phyloP scores from a whole-genome alignment of 1,140 invertebrate genomes.

The Leucophenga varia region DNA sequence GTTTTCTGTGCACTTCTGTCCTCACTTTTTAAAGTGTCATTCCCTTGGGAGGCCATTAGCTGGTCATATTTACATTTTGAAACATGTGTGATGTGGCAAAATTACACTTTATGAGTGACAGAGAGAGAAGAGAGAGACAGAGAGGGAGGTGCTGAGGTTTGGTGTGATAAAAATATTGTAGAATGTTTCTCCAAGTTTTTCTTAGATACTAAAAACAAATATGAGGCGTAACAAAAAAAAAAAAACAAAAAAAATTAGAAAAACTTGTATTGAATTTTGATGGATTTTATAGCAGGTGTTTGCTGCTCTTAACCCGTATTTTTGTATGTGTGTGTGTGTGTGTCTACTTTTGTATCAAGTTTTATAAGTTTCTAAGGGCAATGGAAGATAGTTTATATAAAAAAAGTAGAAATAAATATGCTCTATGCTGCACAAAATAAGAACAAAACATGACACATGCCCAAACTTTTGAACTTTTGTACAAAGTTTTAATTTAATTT shows the following conservation, averaged over 20 bases:
- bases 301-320: not conserved
- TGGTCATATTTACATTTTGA: conserved; percentile 43
- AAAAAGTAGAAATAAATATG: too few relatives aligned
- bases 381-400: too few relatives aligned
- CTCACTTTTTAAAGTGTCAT: conserved; percentile 13
- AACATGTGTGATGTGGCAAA: conserved; percentile 21
- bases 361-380: not conserved
- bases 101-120: too few relatives aligned
- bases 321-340: not conserved
- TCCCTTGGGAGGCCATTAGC: conserved; percentile 35
- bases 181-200: too few relatives aligned
- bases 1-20: too few relatives aligned
- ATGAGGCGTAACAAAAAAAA: too few relatives aligned
- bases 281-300: conserved; percentile 14
- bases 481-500: conserved; percentile 1
- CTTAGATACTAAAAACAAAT: too few relatives aligned
- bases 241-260: too few relatives aligned
- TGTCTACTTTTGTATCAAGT: not conserved
- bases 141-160: too few relatives aligned
- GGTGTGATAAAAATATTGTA: too few relatives aligned
- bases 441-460: not conserved
- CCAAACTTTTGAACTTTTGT: not conserved
- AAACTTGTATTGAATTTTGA: conserved; percentile 21
- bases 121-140: too few relatives aligned
- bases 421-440: too few relatives aligned